A percentile compares a stretch with the other conserved stretches of the same genome.
Conservation (phyloP, 1,140 invertebrate genomes). For the Tetramorium parvispinum region DNA sequence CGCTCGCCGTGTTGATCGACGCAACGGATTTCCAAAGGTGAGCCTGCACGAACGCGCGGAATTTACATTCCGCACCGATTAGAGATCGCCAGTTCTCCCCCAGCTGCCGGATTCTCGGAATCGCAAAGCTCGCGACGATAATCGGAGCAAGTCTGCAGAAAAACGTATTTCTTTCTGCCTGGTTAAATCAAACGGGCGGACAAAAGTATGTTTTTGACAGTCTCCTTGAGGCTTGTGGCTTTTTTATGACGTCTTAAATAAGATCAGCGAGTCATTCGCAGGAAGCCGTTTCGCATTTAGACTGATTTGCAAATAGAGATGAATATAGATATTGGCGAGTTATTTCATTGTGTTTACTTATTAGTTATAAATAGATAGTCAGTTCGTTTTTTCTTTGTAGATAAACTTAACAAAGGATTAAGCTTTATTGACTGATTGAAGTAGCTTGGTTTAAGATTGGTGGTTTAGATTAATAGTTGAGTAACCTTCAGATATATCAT, state of each 20-base stretch:
- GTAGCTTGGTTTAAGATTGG: neutral
- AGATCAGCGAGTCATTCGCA: neutral
- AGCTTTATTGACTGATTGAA: neutral
- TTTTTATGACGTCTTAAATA: neutral
- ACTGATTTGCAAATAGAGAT: neutral
- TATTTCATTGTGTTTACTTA: neutral
- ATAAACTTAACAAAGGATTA: neutral
- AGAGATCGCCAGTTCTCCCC: neutral
- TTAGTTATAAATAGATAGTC: neutral
- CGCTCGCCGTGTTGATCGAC: constrained; percentile 60
- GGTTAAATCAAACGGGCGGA: neutral
- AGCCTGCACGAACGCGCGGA: constrained; percentile 10
- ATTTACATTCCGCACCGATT: neutral
- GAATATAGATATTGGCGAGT: neutral
- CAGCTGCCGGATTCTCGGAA: neutral
- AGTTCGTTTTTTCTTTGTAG: neutral
- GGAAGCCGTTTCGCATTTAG: neutral
- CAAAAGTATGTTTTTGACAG: neutral
- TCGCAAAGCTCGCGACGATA: neutral
- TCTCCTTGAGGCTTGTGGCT: neutral
- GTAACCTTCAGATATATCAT: neutral
- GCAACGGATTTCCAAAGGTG: constrained; percentile 70
- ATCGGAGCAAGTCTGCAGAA: neutral
- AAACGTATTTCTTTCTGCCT: neutral
- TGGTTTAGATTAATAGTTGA: neutral